Evolutionary conservation across 2,888 invertebrate genomes (phyloP), one percentile per base, ranked within the genome.

Genomic region (Calameuta filiformis): DNA sequence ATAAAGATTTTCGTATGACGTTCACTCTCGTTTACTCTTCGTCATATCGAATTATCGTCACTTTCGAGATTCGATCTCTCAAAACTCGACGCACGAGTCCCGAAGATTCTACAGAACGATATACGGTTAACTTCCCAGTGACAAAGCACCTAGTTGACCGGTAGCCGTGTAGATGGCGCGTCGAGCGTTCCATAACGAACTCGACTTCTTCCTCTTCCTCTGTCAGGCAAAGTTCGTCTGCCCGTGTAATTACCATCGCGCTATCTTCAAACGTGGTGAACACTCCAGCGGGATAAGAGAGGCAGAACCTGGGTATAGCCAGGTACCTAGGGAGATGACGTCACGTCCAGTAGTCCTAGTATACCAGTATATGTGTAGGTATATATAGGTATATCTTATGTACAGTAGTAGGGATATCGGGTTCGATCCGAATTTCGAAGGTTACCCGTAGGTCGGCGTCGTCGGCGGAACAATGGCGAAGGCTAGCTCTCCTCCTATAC

Each of bases 351-450:
- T 56, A 56, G 56, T 23, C 56, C 56, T 56, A 56, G 56, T 2
- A 23, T 56, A 15, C 56, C 56, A 56, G 56, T 56, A 23, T 23
- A 40, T 40, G 4, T 40, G 6, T 23, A 0, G 4, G 15, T 6
- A 23, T 40, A 40, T 40, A 23, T 9, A 56, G 56, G 15, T 40
- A 40, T 40, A 23, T 2, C 15, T 9, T 23, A 56, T 56, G 15
- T 56, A 56, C 23, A 23, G 56, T 6, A 23, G 56, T 23, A 56
- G 56, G 56, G 56, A 56, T 56, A 56, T 56, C 56, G 56, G 56
- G 56, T 56, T 56, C 56, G 56, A 56, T 56, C 34, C 71, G 71
- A 71, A 71, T 71, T 71, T 71, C 71, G 71, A 71, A 71, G 71
- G 71, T 71, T 71, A 30, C 71, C 12, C 33, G 71, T 33, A 71